Evolutionary conservation across 2,888 invertebrate genomes (phyloP).

Genomic region (Melanophora roralis): DNA sequence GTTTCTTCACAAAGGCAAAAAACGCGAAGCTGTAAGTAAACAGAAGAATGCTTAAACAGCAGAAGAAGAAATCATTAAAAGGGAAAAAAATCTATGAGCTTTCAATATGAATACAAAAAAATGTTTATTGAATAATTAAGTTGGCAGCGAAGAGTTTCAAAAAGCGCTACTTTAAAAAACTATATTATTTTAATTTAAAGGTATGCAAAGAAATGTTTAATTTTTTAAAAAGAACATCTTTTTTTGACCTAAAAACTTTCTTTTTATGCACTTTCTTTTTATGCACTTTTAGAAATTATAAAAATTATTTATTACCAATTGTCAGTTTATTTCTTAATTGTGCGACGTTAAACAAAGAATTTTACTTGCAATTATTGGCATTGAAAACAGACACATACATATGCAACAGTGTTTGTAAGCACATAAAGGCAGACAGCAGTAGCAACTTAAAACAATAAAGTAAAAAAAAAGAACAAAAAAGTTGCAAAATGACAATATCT

Average conservation of each 20-base stretch:
- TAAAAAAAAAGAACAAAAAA: not conserved
- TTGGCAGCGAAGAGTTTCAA: not conserved
- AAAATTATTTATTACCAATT: too few relatives aligned
- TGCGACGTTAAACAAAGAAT: constrained; percentile 31
- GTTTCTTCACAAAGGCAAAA: constrained; percentile 22
- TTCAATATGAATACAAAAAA: constrained; percentile 4
- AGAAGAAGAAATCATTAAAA: not conserved
- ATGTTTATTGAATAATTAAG: not conserved
- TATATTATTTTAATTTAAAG: too few relatives aligned
- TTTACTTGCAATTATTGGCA: constrained; percentile 59
- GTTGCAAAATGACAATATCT: constrained; percentile 52
- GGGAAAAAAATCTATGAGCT: constrained; percentile 28
- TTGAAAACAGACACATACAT: constrained; percentile 47
- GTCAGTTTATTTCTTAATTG: too few relatives aligned
- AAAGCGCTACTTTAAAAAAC: too few relatives aligned
- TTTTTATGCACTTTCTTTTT: not conserved
- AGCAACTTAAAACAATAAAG: not conserved
- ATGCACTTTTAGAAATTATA: not conserved
- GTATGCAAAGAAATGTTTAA: too few relatives aligned
- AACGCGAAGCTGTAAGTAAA: constrained; percentile 11
- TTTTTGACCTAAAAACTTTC: not conserved
- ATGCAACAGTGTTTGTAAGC: not conserved
- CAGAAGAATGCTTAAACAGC: constrained; percentile 14
- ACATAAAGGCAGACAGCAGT: not conserved
- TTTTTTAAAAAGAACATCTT: too few relatives aligned